phyloP scores from a whole-genome alignment of 2,797 vertebrate species.

The Argyrosomus regius region DNA sequence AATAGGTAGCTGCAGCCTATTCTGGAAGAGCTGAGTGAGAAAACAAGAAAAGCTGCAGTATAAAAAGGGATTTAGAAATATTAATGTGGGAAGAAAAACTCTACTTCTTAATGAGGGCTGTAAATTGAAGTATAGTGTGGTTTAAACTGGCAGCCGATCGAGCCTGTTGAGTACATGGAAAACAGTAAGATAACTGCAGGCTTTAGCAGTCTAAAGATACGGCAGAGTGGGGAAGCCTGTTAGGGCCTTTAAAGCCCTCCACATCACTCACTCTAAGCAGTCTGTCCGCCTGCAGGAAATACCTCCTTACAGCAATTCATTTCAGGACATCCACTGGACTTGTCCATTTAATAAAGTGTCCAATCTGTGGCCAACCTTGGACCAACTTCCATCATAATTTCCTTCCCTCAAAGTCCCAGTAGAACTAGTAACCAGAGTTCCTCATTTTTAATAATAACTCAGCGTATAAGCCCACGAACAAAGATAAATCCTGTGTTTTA shows the following conservation, averaged over 20 bases:
- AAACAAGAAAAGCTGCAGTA: constrained; percentile 42
- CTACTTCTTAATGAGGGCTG: constrained; percentile 51
- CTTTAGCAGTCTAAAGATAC: constrained; percentile 66
- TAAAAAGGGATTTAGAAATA: constrained; percentile 49
- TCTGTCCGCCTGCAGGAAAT: constrained; percentile 78
- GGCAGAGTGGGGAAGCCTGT: constrained; percentile 56
- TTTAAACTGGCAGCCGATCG: constrained; percentile 56
- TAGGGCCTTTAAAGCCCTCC: constrained; percentile 67
- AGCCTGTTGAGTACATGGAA: constrained; percentile 70
- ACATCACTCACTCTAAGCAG: constrained; percentile 79
- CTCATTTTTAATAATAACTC: constrained; percentile 63
- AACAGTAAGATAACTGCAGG: constrained; percentile 61
- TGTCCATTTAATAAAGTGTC: constrained; percentile 68
- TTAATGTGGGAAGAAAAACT: constrained; percentile 52
- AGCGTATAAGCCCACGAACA: constrained; percentile 41
- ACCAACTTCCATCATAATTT: constrained; percentile 64
- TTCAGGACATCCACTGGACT: constrained; percentile 63
- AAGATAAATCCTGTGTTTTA: constrained; percentile 58
- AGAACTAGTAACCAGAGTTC: constrained; percentile 39
- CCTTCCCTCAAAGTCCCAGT: constrained; percentile 48
- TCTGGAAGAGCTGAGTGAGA: constrained; percentile 16
- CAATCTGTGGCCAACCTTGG: constrained; percentile 52
- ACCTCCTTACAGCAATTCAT: constrained; percentile 72
- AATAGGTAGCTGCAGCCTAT: constrained; percentile 28
- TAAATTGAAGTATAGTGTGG: constrained; percentile 60